Evolutionary conservation across 1,140 invertebrate genomes (phyloP).

Genomic region (Micrasema longulum): DNA sequence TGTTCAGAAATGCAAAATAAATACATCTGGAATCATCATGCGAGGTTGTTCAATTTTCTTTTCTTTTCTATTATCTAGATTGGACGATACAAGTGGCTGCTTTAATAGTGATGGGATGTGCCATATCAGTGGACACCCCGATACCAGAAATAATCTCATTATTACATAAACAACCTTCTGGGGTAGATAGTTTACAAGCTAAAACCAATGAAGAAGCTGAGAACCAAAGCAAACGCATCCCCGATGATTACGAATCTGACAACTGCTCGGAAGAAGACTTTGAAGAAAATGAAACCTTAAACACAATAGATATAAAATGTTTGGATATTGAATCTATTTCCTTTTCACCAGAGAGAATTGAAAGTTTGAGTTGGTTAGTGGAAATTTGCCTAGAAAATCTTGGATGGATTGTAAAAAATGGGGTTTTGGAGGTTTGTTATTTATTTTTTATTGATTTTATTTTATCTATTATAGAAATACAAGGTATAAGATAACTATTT

Average conservation of each 20-base stretch:
- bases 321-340: constrained; percentile 8
- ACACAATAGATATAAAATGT: constrained; percentile 5
- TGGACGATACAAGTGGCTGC: constrained; percentile 80
- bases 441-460: too few relatives aligned
- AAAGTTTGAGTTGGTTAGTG: constrained; percentile 66
- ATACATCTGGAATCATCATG: too few relatives aligned
- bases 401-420: constrained; percentile 61
- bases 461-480: too few relatives aligned
- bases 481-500: too few relatives aligned
- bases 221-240: not conserved
- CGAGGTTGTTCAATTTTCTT: too few relatives aligned
- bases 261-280: constrained; percentile 64
- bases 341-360: constrained; percentile 14
- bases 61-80: constrained; percentile 70
- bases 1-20: too few relatives aligned
- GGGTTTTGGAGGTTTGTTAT: constrained; percentile 59
- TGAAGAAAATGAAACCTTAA: constrained; percentile 2
- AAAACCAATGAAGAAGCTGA: not conserved
- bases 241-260: constrained; percentile 62
- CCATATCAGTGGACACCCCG: constrained; percentile 73
- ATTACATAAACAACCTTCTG: constrained; percentile 3
- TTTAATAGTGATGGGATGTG: constrained; percentile 80
- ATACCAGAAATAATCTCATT: constrained; percentile 54
- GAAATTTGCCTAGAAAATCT: constrained; percentile 69
- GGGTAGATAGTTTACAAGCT: not conserved